Conservation (phyloP, 2,113 vertebrate species). For the Myocastor coypus region DNA sequence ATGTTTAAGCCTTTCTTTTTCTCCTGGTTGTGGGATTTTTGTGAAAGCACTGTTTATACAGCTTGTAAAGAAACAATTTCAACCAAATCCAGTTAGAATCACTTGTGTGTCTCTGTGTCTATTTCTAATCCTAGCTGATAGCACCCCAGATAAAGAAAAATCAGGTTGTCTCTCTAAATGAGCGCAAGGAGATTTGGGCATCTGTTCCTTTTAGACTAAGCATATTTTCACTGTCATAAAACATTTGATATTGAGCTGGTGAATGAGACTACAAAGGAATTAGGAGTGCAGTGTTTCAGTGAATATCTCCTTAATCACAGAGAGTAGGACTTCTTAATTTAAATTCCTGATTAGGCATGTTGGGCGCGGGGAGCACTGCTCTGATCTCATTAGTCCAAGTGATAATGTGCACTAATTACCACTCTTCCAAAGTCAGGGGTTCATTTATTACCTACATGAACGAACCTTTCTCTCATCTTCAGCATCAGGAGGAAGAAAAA, state of each 20-base stretch:
- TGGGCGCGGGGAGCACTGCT: constrained; percentile 36
- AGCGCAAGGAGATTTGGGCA: constrained; percentile 59
- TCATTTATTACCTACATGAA: constrained; percentile 69
- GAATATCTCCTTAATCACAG: constrained; percentile 62
- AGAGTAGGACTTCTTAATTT: constrained; percentile 70
- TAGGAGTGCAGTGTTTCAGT: constrained; percentile 63
- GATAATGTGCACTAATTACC: constrained; percentile 73
- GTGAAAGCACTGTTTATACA: constrained; percentile 68
- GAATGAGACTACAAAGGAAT: constrained; percentile 67
- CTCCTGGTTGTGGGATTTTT: constrained; percentile 48
- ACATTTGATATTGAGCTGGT: constrained; percentile 51
- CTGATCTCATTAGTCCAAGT: constrained; percentile 72
- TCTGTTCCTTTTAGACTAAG: constrained; percentile 75
- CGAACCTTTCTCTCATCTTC: constrained; percentile 59
- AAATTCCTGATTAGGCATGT: constrained; percentile 61
- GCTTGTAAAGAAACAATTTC: constrained; percentile 68
- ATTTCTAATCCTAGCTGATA: constrained; percentile 50
- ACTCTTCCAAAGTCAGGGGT: constrained; percentile 62
- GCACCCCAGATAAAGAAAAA: constrained; percentile 57
- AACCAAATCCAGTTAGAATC: constrained; percentile 70
- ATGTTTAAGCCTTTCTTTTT: not conserved
- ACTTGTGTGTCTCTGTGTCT: constrained; percentile 56
- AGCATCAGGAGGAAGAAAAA: constrained; percentile 47
- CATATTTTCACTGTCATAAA: constrained; percentile 70
- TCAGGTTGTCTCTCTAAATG: constrained; percentile 55